Conservation (phyloP, 2,797 vertebrate genomes). For the Spinibarbus caldwelli region DNA sequence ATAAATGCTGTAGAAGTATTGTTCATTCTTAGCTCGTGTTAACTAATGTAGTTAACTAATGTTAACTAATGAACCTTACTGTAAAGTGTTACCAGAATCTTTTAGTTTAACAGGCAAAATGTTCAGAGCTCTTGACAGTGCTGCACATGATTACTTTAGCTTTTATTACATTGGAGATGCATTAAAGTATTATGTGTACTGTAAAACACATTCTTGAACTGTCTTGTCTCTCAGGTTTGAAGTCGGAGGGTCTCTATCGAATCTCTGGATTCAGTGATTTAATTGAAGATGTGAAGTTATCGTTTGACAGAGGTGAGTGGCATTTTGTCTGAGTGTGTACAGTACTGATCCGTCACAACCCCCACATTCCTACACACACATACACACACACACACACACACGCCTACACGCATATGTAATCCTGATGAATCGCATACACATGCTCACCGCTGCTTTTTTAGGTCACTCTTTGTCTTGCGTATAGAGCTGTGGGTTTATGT, state of each 20-base stretch:
- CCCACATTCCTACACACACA: slow-evolving; percentile 21
- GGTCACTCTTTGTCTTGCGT: slow-evolving; percentile 52
- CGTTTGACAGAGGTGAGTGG: slow-evolving; percentile 94
- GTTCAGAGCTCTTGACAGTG: background rate
- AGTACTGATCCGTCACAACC: background rate
- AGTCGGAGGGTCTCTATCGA: slow-evolving; percentile 97
- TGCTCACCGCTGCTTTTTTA: slow-evolving; percentile 45
- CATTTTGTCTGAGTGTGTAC: slow-evolving; percentile 28
- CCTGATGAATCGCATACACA: slow-evolving; percentile 18
- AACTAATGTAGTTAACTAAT: too few relatives aligned
- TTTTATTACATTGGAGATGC: background rate
- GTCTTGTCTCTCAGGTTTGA: slow-evolving; percentile 83
- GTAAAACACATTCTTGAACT: slow-evolving; percentile 14
- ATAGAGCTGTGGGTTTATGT: slow-evolving; percentile 56
- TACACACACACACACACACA: too few relatives aligned
- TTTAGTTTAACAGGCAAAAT: too few relatives aligned
- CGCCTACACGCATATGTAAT: background rate
- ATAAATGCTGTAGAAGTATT: too few relatives aligned
- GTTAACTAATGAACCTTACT: too few relatives aligned
- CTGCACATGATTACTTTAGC: too few relatives aligned
- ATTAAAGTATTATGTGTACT: background rate
- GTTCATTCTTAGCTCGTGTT: too few relatives aligned
- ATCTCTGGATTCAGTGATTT: slow-evolving; percentile 98
- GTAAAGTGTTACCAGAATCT: too few relatives aligned
- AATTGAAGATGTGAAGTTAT: slow-evolving; percentile 97